A percentile compares a stretch with the other conserved stretches of the same genome.
Conservation (phyloP, 2,113 vertebrate genomes). For the Odontesthes bonariensis region DNA sequence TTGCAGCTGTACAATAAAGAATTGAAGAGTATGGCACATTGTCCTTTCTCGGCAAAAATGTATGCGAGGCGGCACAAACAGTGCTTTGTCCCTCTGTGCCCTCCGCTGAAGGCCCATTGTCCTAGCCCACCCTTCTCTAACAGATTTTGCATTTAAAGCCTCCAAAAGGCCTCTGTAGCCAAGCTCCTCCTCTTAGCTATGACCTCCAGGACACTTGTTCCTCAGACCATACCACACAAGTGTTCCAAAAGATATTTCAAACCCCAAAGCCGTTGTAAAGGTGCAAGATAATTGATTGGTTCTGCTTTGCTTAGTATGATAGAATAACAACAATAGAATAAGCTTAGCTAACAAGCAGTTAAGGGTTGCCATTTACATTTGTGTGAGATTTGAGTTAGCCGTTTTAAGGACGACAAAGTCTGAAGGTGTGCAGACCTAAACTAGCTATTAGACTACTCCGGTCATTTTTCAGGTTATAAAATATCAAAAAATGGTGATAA, state of each 20-base stretch:
- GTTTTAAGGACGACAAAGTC: too few species aligned
- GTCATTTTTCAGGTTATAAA: too few species aligned
- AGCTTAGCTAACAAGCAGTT: too few species aligned
- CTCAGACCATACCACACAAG: conserved; percentile 34
- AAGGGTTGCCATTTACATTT: too few species aligned
- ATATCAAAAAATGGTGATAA: too few species aligned
- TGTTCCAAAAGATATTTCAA: background rate
- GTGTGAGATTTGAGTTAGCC: too few species aligned
- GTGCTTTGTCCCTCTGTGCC: conserved; percentile 71
- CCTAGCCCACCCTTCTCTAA: conserved; percentile 58
- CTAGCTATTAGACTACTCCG: too few species aligned
- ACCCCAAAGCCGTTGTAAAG: background rate
- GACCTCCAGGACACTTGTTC: conserved; percentile 21
- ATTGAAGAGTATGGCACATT: conserved; percentile 71
- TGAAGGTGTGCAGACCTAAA: too few species aligned
- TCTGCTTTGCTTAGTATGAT: background rate
- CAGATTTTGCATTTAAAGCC: conserved; percentile 69
- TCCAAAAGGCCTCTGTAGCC: conserved; percentile 51
- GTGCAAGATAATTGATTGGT: background rate
- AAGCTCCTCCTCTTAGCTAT: conserved; percentile 53
- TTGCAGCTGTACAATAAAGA: conserved; percentile 70
- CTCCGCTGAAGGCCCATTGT: conserved; percentile 74
- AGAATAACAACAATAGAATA: too few species aligned
- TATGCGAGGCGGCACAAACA: conserved; percentile 69
- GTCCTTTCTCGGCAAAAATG: conserved; percentile 63